phyloP scores from a whole-genome alignment of 2,797 vertebrate species.

The Adelosebastes latens region DNA sequence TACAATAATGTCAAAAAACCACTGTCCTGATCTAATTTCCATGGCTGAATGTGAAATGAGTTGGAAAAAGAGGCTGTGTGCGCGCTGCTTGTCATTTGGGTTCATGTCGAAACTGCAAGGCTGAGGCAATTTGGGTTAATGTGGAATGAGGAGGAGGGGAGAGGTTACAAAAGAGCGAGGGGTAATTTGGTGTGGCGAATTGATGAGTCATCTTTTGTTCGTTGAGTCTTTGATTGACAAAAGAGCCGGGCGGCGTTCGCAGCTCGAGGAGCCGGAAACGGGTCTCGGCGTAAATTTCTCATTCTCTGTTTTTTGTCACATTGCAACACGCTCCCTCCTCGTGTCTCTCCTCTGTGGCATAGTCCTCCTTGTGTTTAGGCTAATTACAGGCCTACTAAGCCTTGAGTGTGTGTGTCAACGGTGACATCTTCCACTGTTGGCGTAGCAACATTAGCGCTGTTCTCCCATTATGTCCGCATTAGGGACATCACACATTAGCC shows the following conservation, averaged over 20 bases:
- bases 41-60: slow-evolving; percentile 76
- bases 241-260: slow-evolving; percentile 32
- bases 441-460: slow-evolving; percentile 47
- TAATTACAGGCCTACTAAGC: slow-evolving; percentile 60
- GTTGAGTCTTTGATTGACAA: slow-evolving; percentile 53
- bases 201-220: slow-evolving; percentile 74
- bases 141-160: slow-evolving; percentile 52
- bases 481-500: slow-evolving; percentile 49
- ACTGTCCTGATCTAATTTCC: slow-evolving; percentile 74
- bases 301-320: slow-evolving; percentile 18
- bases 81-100: slow-evolving; percentile 66
- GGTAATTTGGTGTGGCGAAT: slow-evolving; percentile 73
- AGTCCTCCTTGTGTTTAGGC: slow-evolving; percentile 48
- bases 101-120: slow-evolving; percentile 67
- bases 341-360: slow-evolving; percentile 8
- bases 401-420: slow-evolving; percentile 49
- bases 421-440: slow-evolving; percentile 64
- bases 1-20: slow-evolving; percentile 70
- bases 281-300: slow-evolving; percentile 45
- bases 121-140: slow-evolving; percentile 72
- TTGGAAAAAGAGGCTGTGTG: slow-evolving; percentile 68
- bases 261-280: slow-evolving; percentile 8
- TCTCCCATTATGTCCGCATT: slow-evolving; percentile 57
- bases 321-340: neutral
- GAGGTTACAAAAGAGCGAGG: slow-evolving; percentile 33